Evolutionary conservation across 2,888 invertebrate genomes (phyloP).

Genomic region (Chelonus formosanus): DNA sequence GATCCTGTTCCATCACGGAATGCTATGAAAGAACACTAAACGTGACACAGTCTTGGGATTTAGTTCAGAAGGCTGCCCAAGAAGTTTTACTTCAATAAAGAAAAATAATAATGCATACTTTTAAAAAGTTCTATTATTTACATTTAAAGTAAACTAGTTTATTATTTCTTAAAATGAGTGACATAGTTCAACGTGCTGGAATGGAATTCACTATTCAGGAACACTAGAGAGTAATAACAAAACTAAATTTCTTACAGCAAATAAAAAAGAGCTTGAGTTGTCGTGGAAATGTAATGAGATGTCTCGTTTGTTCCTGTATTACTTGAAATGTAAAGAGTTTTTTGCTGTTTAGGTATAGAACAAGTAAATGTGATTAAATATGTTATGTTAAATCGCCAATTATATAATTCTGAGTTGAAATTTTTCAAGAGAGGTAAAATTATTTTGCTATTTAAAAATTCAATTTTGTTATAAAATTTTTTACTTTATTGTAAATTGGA

Average conservation of each 20-base stretch:
- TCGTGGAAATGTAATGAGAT: constrained; percentile 29
- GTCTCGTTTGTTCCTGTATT: constrained; percentile 30
- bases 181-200: no score
- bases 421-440: no score
- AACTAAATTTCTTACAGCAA: constrained; percentile 25
- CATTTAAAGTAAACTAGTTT: neutral
- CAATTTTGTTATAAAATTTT: no score
- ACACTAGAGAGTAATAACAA: constrained; percentile 34
- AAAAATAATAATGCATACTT: neutral
- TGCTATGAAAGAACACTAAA: no score
- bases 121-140: constrained; percentile 2
- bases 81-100: neutral
- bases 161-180: neutral
- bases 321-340: neutral
- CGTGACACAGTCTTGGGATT: neutral
- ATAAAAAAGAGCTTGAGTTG: constrained; percentile 17
- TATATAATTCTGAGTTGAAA: no score
- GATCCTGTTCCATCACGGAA: no score
- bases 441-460: no score
- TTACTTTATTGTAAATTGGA: no score
- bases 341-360: constrained; percentile 3
- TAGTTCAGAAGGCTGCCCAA: neutral
- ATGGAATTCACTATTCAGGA: no score
- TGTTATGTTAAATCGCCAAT: no score
- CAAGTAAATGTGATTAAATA: neutral